Evolutionary conservation across 1,140 invertebrate genomes (phyloP), one percentile per base, ranked within the genome.

Genomic region (Bactericera cockerelli): DNA sequence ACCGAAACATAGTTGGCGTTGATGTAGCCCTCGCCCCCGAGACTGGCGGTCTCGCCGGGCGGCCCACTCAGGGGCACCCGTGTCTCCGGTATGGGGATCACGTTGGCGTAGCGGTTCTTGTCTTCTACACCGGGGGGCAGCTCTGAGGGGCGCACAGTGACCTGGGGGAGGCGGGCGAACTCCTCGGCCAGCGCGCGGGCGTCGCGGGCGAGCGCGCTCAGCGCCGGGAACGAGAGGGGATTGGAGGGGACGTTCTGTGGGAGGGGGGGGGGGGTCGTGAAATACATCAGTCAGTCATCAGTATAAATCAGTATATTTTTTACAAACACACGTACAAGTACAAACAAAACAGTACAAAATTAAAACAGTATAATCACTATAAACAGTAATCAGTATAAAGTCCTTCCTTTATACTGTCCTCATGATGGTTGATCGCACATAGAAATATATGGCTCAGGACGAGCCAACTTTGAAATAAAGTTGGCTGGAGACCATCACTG

Each of bases 41-140:
- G 74, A 63, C 65, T 25, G 4, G 54, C 57, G 16, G 59, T 56
- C 4, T 61, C 55, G 6, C 55, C 59, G 10, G 49, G 22, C 16
- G 59, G 38, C n/a, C n/a, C n/a, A 8, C 26, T 39, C 11, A 93
- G 74, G 26, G 79, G 78, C 1, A 94, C 90, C 65, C 90, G 78
- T 21, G 89, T 92, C 72, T 90, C 87, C 33, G 89, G 89, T 66
- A 92, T 77, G 54, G 92, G 92, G 65, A 94, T 84, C 26, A 94
- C 89, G 74, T 96, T 95, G 38, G 90, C 89, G 74, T 90, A 95
- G 65, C 91, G 80, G 72, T 96, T 95, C 71, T 93, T 94, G 55
- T 87, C 79, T 67, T 94, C 91, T 39, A 85, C 87, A 0, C 89
- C 90, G 0, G 76, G 70, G 0, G 90, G 90, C 22, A 96, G 76